Evolutionary conservation across 1,140 invertebrate genomes (phyloP), one percentile per base, ranked within the genome.

Genomic region (Bombus terrestris): DNA sequence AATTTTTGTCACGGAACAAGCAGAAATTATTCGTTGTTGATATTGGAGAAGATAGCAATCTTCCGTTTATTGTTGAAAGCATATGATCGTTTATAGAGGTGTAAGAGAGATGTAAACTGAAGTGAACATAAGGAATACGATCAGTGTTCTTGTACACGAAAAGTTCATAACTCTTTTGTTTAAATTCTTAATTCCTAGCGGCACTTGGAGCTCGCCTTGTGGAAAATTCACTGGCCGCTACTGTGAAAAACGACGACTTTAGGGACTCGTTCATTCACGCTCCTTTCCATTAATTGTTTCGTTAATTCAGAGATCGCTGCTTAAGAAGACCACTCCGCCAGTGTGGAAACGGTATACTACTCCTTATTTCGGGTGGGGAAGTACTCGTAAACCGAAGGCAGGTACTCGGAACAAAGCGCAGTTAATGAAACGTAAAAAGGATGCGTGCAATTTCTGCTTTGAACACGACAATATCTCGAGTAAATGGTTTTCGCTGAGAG

Each of bases 241-340:
- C 13, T 3, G 47, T 3, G 75, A 77, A 8, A 22, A 43, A 41
- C 25, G 37, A 59, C 32, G 41, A n/a, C 2, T 39, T 59, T 6
- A 35, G 64, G 35, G 4, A 62, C 12, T 37, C 41, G 32, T 64
- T 74, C 62, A 5, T 83, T 66, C 73, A 6, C 43, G 73, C 62
- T 83, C 43, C 43, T 83, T 77, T 77, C 25, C 74, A 41, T 77
- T 77, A 83, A 83, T 77, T 68, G 62, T 83, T 83, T 57, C 64
- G 81, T 68, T 83, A 77, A 77, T 83, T 69, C 62, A 9, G 18
- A 39, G 39, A 72, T 62, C 22, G 8, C 32, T 43, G 39, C 13
- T 22, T 37, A 47, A 75, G 43, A 32, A 75, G 28, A n/a, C 41
- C 81, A 39, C 41, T 39, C 3, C 3, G 3, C 13, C 25, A 35